These are phyloP conservation scores for Actinia tenebrosa DNA, from an alignment of 64 coral and sea anemone species.

Conservation along the genomic window DNA sequence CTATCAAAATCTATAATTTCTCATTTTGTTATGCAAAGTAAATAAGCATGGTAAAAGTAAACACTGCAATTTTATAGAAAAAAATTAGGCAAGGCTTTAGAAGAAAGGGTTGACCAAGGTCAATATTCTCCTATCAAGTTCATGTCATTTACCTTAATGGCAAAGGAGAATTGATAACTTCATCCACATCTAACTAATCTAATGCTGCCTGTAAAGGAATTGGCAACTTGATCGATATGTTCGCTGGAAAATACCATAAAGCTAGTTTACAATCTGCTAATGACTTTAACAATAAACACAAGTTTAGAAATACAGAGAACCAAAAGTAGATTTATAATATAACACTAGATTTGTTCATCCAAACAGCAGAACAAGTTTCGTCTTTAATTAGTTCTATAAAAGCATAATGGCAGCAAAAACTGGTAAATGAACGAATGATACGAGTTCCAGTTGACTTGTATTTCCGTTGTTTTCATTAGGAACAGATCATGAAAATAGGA, in stretches of 20 bases:
- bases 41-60: too few relatives aligned
- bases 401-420: not conserved
- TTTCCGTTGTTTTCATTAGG: constrained; percentile 2
- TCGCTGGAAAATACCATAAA: not conserved
- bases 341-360: not conserved
- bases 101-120: not conserved
- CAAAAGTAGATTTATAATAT: not conserved
- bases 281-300: not conserved
- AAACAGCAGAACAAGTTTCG: not conserved
- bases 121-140: not conserved
- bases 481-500: not conserved
- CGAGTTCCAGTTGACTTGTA: not conserved
- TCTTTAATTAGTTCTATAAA: not conserved
- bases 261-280: not conserved
- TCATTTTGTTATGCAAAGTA: too few relatives aligned
- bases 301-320: not conserved
- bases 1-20: too few relatives aligned
- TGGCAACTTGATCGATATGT: not conserved
- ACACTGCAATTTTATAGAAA: not conserved
- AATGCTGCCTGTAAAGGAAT: not conserved
- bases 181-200: not conserved
- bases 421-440: not conserved
- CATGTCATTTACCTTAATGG: not conserved
- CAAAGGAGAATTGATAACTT: not conserved
- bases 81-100: not conserved